Evolutionary conservation across 2,113 vertebrate species (phyloP).

Genomic region (Peromyscus californicus): DNA sequence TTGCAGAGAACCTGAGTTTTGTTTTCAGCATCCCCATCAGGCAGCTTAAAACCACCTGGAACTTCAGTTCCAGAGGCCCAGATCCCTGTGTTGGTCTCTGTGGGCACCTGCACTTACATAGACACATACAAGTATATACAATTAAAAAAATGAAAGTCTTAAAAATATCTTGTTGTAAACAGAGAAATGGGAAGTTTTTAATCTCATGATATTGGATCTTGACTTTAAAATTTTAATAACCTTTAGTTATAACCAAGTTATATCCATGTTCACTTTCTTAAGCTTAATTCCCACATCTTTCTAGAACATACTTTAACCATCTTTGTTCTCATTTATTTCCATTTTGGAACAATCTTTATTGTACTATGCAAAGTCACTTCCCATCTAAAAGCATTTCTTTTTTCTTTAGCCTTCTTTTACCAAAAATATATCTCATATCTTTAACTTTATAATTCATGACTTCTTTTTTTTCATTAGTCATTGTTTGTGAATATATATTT

Average conservation of each 20-base stretch:
- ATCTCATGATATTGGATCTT: background rate
- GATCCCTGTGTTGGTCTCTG: background rate
- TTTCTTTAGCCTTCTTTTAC: too few relatives aligned
- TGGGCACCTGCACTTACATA: background rate
- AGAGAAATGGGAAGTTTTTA: background rate
- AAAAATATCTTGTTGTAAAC: background rate
- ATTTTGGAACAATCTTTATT: too few relatives aligned
- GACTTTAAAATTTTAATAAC: background rate
- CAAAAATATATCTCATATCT: too few relatives aligned
- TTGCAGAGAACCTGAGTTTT: background rate
- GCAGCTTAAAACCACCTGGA: background rate
- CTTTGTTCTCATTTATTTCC: background rate
- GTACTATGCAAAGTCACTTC: too few relatives aligned
- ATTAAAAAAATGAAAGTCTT: background rate
- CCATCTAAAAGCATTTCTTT: too few relatives aligned
- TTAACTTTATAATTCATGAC: too few relatives aligned
- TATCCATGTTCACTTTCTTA: background rate
- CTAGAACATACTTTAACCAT: background rate
- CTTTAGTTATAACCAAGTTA: background rate
- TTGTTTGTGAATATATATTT: too few relatives aligned
- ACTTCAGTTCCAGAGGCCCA: background rate
- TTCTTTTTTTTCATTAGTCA: too few relatives aligned
- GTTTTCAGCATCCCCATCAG: background rate
- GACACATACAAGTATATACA: background rate
- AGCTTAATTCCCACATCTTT: background rate